phyloP scores from a whole-genome alignment of 2,888 invertebrate genomes.

The Phragmatobia fuliginosa region DNA sequence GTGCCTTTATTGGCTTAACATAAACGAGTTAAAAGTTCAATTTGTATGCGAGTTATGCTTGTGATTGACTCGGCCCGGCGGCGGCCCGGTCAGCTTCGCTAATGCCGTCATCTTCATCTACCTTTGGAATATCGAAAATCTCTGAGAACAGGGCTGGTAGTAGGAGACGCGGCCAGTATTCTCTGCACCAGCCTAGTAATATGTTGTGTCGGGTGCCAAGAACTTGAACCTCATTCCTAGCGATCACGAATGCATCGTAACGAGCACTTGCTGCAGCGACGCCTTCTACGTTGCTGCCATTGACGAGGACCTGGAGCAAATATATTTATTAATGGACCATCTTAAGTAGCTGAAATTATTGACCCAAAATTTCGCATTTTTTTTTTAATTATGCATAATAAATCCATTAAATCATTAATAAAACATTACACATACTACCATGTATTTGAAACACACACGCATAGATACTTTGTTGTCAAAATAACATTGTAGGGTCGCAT shows the following conservation, averaged over 20 bases:
- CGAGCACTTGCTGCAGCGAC: conserved; percentile 51
- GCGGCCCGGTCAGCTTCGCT: conserved; percentile 45
- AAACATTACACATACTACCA: too few relatives aligned
- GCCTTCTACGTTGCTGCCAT: conserved; percentile 20
- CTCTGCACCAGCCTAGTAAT: conserved; percentile 96
- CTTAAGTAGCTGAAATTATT: neutral
- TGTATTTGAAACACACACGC: too few relatives aligned
- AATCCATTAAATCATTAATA: too few relatives aligned
- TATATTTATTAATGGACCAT: neutral
- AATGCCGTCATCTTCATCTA: conserved; percentile 58
- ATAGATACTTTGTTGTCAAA: too few relatives aligned
- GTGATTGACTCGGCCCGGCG: conserved; percentile 11
- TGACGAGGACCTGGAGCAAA: conserved; percentile 22
- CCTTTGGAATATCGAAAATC: conserved; percentile 97
- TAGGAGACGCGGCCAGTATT: conserved; percentile 93
- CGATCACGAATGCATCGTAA: conserved; percentile 63
- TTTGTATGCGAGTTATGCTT: neutral
- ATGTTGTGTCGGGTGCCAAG: conserved; percentile 94
- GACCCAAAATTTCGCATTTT: too few relatives aligned
- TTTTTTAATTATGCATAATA: too few relatives aligned
- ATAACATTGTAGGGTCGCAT: too few relatives aligned
- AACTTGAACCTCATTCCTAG: conserved; percentile 89
- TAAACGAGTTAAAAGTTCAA: neutral
- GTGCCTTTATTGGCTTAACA: neutral
- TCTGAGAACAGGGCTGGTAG: conserved; percentile 98